Percentiles rank a stretch among this genome's conserved stretches.
phyloP scores from a whole-genome alignment of 2,888 invertebrate genomes.

The Gnatocerus cornutus region DNA sequence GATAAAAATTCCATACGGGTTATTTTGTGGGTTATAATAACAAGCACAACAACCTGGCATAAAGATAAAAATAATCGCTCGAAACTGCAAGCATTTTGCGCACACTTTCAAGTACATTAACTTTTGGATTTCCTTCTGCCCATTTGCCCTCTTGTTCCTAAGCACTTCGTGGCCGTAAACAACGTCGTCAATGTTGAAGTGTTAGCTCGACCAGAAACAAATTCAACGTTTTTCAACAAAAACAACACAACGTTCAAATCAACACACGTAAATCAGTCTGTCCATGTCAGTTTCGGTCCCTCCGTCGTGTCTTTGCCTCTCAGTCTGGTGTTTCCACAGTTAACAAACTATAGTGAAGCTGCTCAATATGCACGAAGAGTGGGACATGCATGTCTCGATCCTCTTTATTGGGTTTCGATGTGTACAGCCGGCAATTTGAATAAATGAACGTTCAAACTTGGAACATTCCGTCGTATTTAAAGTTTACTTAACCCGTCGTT shows the following conservation, averaged over 20 bases:
- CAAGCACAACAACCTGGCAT: neutral
- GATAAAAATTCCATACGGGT: slow-evolving; percentile 18
- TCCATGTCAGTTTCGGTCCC: slow-evolving; percentile 28
- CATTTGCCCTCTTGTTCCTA: neutral
- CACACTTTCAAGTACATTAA: neutral
- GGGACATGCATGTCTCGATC: slow-evolving; percentile 61
- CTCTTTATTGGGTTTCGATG: slow-evolving; percentile 64
- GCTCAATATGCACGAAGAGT: slow-evolving; percentile 62
- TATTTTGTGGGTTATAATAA: slow-evolving; percentile 3
- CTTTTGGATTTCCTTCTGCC: neutral
- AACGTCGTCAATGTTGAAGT: slow-evolving; percentile 51
- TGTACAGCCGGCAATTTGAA: slow-evolving; percentile 65
- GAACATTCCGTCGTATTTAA: slow-evolving; percentile 64
- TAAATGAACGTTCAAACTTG: slow-evolving; percentile 63
- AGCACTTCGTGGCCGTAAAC: slow-evolving; percentile 52
- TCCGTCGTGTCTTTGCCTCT: slow-evolving; percentile 37
- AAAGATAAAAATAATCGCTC: slow-evolving; percentile 1
- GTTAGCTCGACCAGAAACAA: slow-evolving; percentile 53
- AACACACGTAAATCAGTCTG: slow-evolving; percentile 52
- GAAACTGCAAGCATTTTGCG: neutral
- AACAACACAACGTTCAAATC: slow-evolving; percentile 45
- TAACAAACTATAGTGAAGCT: slow-evolving; percentile 37
- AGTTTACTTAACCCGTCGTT: slow-evolving; percentile 59
- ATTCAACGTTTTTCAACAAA: slow-evolving; percentile 51
- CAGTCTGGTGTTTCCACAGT: slow-evolving; percentile 27